phyloP scores from a whole-genome alignment of 2,888 invertebrate genomes.

The Timema cristinae region DNA sequence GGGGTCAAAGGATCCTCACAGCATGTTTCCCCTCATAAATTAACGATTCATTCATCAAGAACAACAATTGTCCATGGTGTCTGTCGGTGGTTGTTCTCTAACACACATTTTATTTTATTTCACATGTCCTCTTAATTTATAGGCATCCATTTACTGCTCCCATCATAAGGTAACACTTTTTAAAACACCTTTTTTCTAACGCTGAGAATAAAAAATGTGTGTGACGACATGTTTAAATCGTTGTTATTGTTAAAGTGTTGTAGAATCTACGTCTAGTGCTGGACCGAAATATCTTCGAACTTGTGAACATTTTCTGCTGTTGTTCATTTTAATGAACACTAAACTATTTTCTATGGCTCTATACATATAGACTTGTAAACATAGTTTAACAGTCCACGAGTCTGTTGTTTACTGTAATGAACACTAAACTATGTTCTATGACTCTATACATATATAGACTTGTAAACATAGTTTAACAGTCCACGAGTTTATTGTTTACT shows the following conservation, averaged over 20 bases:
- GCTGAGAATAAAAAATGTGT: conserved; percentile 8
- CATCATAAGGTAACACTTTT: background rate
- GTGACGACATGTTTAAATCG: conserved; percentile 15
- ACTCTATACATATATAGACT: too few species aligned
- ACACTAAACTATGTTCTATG: too few species aligned
- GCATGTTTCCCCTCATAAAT: conserved; percentile 11
- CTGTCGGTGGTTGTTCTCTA: conserved; percentile 10
- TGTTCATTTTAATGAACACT: too few species aligned
- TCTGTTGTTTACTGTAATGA: too few species aligned
- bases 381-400: too few species aligned
- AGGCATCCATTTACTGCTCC: conserved; percentile 1
- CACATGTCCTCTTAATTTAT: background rate
- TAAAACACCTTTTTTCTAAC: background rate
- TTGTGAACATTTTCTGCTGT: too few species aligned
- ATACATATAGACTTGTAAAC: too few species aligned
- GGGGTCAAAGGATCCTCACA: background rate
- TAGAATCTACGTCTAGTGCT: too few species aligned
- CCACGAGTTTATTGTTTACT: too few species aligned
- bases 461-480: too few species aligned
- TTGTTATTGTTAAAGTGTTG: conserved; percentile 4
- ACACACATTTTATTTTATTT: background rate
- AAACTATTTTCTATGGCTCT: too few species aligned
- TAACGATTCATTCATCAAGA: conserved; percentile 15
- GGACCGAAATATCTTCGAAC: too few species aligned
- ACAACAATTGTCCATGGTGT: conserved; percentile 14